Base-by-base conservation (phyloP, 1,140 invertebrate species). In the Araneus ventricosus region DNA sequence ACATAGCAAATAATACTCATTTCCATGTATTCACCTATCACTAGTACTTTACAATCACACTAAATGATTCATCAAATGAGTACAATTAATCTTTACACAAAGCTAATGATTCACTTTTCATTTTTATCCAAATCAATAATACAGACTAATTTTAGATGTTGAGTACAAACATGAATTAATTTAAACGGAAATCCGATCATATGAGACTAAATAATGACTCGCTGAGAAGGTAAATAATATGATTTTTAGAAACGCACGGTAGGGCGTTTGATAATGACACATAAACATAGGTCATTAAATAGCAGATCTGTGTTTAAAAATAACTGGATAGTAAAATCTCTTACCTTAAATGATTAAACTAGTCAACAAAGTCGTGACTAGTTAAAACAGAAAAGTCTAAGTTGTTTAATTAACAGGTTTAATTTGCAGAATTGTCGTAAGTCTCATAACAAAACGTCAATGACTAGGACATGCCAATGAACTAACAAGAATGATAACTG, bases 381-480 rank as follows among this genome's bases (percentile, higher is more conserved):
- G 79, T 67, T 63, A 30, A 20, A n/a, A 27, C 61, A 88, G 30
- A 67, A 82, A 82, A 67, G 30, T 41, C 20, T 41, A 59, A 88
- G 8, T 88, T 88, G 37, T 37, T 30, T 70, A 80, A 34, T 88
- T 88, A 41, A n/a, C 70, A 24, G 27, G 30, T 67, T 84, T 30
- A 63, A 84, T 67, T 59, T 59, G 59, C 22, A 93, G 70, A n/a
- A 61, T 8, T 79, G 86, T 63, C 39, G 61, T 57, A 84, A 17
- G 70, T 89, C 57, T 70, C 92, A 93, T 93, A 52, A 88, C 86
- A 93, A 93, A 93, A 93, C 87, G 86, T 93, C 86, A 93, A 89
- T 93, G 92, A 93, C 80, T 93, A 88, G 67, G 87, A 41, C 92
- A 93, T 93, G 92, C 91, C 92, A 93, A 93, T 89, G 92, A 93